Base-by-base conservation (phyloP, 1,140 invertebrate genomes). In the Pectinophora gossypiella region DNA sequence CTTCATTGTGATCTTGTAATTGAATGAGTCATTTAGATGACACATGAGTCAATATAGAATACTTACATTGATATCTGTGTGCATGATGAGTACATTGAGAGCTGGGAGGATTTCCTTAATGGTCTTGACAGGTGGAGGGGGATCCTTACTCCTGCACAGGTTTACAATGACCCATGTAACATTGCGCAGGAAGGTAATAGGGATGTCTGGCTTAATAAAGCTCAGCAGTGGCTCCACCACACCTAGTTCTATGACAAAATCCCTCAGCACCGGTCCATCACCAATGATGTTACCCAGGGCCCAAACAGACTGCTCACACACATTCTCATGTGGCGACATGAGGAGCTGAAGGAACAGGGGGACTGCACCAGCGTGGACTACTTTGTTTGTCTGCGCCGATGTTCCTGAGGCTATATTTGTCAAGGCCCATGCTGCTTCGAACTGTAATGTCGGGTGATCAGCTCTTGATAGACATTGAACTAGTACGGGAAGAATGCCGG, bases 91-190 rank as follows among this genome's bases (percentile, higher is more conserved):
- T 70, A 95, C 89, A 82, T 95, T 95, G 16, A 99, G 91, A 44
- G 98, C 97, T 42, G 98, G 98, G 64, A 99, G 91, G 76, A 99
- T 94, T 86, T 98, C 95, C 72, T 93, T 90, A 63, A 99, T 98
- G 5, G 97, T 98, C 67, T 92, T 89, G 46, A 93, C 90, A 63
- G 94, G 92, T 64, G 96, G 96, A 7, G 97, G 95, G 20, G 97
- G 97, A 76, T 98, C 96, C 90, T 99, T 99, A 89, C 95, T 98
- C 61, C 97, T 93, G 90, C 97, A 99, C 68, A 99, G 91, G 88
- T 99, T 99, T 10, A 98, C 97, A 88, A 99, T 97, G 19, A 98
- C 97, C 97, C 97, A 99, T 19, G 97, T 98, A n/a, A 99, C 96
- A 84, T 99, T 99, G 46, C 97, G 92, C 62, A 98, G 89, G 88